Conservation (phyloP, 2,888 invertebrate genomes). For the Melinaea menophilus region DNA sequence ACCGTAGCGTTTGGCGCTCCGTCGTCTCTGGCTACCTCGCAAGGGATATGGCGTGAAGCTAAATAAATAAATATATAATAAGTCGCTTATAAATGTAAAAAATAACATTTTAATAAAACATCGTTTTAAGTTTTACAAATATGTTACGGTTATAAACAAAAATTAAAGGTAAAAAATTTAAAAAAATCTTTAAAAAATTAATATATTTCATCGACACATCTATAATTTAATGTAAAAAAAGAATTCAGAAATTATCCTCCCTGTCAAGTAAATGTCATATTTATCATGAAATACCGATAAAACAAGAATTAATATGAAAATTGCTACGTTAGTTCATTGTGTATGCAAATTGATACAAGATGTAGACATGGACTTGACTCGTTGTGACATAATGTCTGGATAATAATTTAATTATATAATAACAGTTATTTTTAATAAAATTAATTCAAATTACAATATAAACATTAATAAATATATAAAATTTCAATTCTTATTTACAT, state of each 20-base stretch:
- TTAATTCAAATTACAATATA: too few relatives aligned
- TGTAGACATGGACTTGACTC: constrained; percentile 21
- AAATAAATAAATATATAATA: background rate
- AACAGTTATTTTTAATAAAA: background rate
- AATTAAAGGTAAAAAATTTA: too few relatives aligned
- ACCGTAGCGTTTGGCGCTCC: too few relatives aligned
- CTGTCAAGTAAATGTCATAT: background rate
- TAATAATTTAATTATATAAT: constrained; percentile 6
- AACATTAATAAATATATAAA: too few relatives aligned
- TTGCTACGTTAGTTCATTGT: constrained; percentile 20
- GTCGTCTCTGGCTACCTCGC: too few relatives aligned
- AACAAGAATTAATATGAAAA: constrained; percentile 21
- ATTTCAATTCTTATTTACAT: background rate
- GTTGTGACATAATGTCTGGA: constrained; percentile 15
- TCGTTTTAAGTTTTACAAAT: too few relatives aligned
- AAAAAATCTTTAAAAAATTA: too few relatives aligned
- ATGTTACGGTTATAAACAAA: too few relatives aligned
- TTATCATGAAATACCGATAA: constrained; percentile 3
- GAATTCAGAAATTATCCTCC: background rate
- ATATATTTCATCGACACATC: too few relatives aligned
- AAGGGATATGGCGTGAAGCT: too few relatives aligned
- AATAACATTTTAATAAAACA: too few relatives aligned
- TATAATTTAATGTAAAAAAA: too few relatives aligned
- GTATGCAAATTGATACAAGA: constrained; percentile 22
- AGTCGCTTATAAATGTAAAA: background rate